Percentiles rank a stretch among this genome's conserved stretches.
Evolutionary conservation across 2,113 vertebrate genomes (phyloP).

Genomic region (Microtus montanus): DNA sequence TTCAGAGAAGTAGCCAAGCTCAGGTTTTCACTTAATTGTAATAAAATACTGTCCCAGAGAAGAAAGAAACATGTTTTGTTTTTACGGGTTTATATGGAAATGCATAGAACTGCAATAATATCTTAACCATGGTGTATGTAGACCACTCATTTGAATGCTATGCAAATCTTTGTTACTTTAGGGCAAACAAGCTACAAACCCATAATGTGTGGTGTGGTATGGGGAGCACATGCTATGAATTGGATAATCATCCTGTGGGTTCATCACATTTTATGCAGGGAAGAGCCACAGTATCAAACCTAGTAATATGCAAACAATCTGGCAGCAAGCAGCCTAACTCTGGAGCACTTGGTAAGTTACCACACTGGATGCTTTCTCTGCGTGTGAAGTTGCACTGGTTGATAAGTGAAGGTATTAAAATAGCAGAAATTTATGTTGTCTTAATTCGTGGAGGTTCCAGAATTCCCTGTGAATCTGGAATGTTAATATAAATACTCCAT

Average conservation of each 20-base stretch:
- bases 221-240: conserved; percentile 80
- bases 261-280: conserved; percentile 80
- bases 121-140: conserved; percentile 85
- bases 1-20: conserved; percentile 81
- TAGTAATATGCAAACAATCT: conserved; percentile 72
- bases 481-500: conserved; percentile 81
- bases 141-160: conserved; percentile 80
- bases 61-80: conserved; percentile 78
- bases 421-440: conserved; percentile 68
- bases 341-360: conserved; percentile 68
- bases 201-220: conserved; percentile 74
- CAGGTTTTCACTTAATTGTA: conserved; percentile 85
- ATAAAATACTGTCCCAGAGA: conserved; percentile 85
- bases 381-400: conserved; percentile 44
- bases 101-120: conserved; percentile 83
- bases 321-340: conserved; percentile 64
- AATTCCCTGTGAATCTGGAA: conserved; percentile 63
- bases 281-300: conserved; percentile 64
- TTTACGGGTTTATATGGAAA: conserved; percentile 82
- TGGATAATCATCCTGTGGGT: conserved; percentile 81
- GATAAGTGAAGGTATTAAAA: not conserved
- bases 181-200: conserved; percentile 82
- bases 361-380: conserved; percentile 54
- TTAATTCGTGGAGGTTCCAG: conserved; percentile 64
- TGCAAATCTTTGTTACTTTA: conserved; percentile 83